Conservation (phyloP, 2,888 invertebrate species). For the Tinea trinotella region DNA sequence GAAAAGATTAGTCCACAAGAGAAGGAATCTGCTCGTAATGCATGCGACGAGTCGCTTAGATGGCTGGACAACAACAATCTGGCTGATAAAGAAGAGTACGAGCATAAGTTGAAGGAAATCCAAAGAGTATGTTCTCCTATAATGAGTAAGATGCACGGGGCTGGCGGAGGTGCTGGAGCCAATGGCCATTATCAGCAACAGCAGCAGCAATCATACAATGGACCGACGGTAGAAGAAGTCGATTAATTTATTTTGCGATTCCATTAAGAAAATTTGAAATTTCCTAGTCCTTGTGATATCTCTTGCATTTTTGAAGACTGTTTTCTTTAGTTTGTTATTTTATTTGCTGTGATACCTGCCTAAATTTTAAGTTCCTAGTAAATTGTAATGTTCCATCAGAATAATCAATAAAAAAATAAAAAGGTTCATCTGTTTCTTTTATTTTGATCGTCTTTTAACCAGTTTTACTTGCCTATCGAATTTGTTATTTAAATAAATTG, state of each 20-base stretch:
- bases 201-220: constrained; percentile 23
- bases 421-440: background rate
- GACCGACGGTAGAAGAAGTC: constrained; percentile 47
- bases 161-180: constrained; percentile 32
- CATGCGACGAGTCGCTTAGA: constrained; percentile 73
- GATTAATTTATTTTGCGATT: constrained; percentile 28
- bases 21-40: constrained; percentile 65
- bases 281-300: background rate
- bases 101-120: constrained; percentile 73
- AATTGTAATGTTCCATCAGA: constrained; percentile 3
- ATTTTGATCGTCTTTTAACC: background rate
- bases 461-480: too few relatives aligned
- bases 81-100: constrained; percentile 77
- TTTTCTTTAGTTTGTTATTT: background rate
- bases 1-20: constrained; percentile 76
- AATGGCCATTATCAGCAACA: constrained; percentile 24
- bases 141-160: constrained; percentile 74
- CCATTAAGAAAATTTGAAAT: background rate
- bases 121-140: constrained; percentile 70
- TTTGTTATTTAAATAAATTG: too few relatives aligned
- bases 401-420: background rate
- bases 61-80: constrained; percentile 81
- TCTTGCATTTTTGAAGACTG: background rate
- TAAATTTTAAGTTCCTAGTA: background rate
- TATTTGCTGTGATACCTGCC: background rate